These are phyloP conservation scores for Nannobrachium achirus DNA, from an alignment of 2,113 vertebrate genomes.

Conservation along the genomic window DNA sequence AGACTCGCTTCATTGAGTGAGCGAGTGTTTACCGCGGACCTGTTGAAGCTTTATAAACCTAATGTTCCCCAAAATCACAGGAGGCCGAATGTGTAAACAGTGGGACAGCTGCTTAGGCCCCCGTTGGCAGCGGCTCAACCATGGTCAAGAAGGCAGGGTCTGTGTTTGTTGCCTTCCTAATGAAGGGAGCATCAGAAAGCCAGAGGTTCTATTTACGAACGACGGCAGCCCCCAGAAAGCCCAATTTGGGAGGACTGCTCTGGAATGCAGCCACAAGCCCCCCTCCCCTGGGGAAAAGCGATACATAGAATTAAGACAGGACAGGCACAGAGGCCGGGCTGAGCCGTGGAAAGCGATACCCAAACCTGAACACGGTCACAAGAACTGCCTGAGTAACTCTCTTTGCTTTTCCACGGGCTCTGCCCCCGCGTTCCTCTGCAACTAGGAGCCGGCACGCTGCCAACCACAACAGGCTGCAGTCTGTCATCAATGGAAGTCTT, in stretches of 20 bases:
- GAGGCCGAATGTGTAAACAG: conserved; percentile 75
- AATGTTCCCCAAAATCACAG: conserved; percentile 69
- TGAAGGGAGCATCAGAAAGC: conserved; percentile 76
- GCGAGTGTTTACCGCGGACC: conserved; percentile 70
- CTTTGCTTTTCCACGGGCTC: conserved; percentile 49
- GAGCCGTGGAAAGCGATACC: conserved; percentile 38
- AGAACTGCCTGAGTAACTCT: conserved; percentile 35
- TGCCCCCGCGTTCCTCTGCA: conserved; percentile 27
- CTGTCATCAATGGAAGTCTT: conserved; percentile 36
- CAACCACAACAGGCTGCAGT: conserved; percentile 37
- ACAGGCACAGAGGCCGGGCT: conserved; percentile 20
- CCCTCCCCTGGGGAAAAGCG: conserved; percentile 54
- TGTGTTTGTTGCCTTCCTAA: conserved; percentile 65
- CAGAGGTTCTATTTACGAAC: conserved; percentile 60
- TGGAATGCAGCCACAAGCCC: conserved; percentile 64
- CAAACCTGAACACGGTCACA: conserved; percentile 40
- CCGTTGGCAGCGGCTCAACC: conserved; percentile 61
- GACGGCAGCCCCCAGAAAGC: conserved; percentile 67
- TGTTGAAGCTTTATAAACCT: conserved; percentile 69
- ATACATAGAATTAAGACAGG: conserved; percentile 42
- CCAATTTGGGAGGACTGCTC: conserved; percentile 66
- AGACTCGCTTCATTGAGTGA: conserved; percentile 63
- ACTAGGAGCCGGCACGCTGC: conserved; percentile 19
- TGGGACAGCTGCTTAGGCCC: conserved; percentile 73
- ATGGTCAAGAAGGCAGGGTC: conserved; percentile 72